Evolutionary conservation across 2,113 vertebrate genomes (phyloP).

Genomic region (Paratilapia polleni): DNA sequence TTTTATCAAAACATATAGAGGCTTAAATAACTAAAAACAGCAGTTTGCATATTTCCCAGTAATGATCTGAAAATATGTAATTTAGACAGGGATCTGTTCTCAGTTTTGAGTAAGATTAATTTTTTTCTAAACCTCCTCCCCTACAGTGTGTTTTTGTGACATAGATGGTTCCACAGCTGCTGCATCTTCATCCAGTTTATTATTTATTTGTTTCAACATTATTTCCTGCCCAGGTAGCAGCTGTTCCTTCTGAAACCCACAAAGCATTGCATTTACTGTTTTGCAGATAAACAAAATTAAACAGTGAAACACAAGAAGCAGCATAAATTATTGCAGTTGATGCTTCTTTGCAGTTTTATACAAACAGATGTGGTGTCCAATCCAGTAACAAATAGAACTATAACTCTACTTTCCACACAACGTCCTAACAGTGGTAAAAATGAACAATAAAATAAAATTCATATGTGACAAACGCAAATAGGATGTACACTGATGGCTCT

Average conservation of each 20-base stretch:
- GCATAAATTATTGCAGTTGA: background rate
- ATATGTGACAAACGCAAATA: background rate
- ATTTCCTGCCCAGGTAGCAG: conserved; percentile 36
- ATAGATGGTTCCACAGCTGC: conserved; percentile 39
- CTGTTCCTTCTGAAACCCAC: conserved; percentile 25
- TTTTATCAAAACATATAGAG: background rate
- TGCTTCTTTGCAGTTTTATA: background rate
- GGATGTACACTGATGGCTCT: background rate
- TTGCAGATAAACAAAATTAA: background rate
- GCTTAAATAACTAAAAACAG: background rate
- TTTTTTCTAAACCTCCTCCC: background rate
- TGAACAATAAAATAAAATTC: background rate
- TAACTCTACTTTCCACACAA: background rate
- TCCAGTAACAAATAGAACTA: background rate
- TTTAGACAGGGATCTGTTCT: background rate
- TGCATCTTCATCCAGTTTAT: conserved; percentile 24
- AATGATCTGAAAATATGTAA: background rate
- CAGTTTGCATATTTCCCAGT: background rate
- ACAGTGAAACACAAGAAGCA: background rate
- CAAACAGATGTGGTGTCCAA: background rate
- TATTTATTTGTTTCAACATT: conserved; percentile 42
- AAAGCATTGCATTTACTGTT: conserved; percentile 15
- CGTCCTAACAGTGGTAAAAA: background rate
- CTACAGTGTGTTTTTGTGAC: background rate
- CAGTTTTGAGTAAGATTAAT: background rate